Evolutionary conservation across 1,140 invertebrate species (phyloP), one percentile per base, ranked within the genome.

Genomic region (Nasonia giraulti): DNA sequence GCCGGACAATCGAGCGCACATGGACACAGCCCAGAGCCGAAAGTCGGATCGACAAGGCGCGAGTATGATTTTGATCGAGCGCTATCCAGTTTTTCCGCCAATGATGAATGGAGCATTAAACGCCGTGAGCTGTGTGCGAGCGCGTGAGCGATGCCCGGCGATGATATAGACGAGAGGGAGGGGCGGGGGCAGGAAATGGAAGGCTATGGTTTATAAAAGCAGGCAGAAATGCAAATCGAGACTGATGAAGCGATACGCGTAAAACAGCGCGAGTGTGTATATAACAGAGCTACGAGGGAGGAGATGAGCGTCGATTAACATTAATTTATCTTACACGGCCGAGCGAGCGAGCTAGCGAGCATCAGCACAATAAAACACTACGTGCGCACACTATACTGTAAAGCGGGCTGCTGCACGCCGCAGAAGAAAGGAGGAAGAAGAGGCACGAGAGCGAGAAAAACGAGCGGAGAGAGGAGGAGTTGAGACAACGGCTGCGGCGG

Each of bases 281-380:
- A 27, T 23, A 23, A 23, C 0, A 37, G 33, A 37, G 33, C 27
- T 27, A 66, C 73, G 62, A 40, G 78, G 79, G 68, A 83, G 79
- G 44, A 87, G 77, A 33, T 71, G 83, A 77, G 79, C 75, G 44
- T 50, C 83, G 77, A 71, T 79, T 33, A 40, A 78, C 80, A 80
- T 88, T 87, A 85, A 88, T 88, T 87, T 88, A 87, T 82, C 87
- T 87, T 86, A 82, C 80, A 87, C 82, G 82, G 66, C 71, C 79
- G 84, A 83, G 37, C 76, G 23, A 44, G 47, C 33, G 55, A 69
- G 27, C n/a, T 66, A 73, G 69, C 62, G 5, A 37, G 33, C 33
- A 37, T 37, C 33, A 20, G 78, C 75, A 76, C 81, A 85, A 86
- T 71, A 85, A 78, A 71, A 82, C 50, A 71, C 31, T n/a, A 62